Evolutionary conservation across 2,113 vertebrate species (phyloP), one percentile per base, ranked within the genome.

Genomic region (Colaptes auratus): DNA sequence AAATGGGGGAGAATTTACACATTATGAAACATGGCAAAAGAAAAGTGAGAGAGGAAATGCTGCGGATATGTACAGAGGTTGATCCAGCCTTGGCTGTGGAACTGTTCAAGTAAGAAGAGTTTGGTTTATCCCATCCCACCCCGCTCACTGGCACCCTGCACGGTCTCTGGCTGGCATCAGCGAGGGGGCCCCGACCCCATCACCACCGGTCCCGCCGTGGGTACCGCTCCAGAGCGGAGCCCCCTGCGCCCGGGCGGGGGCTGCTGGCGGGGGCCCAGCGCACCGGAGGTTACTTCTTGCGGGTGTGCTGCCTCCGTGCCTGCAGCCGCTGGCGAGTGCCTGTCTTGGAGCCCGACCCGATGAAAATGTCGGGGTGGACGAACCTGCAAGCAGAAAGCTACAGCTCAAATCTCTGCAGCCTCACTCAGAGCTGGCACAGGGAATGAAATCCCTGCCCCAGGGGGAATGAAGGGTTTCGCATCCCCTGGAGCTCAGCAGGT

Each of bases 271-370:
- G 83, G 79, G 82, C 67, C 72, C 61, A 36, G 23, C 46, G 52
- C 80, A 21, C 75, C 8, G 14, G 46, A 16, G 55, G 88, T 95
- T 98, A 99, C 96, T 99, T 99, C 96, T 99, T 99, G 91, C 99
- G 98, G 55, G 97, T 97, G 81, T 99, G 99, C 84, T 99, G 99
- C 91, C 99, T 97, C 50, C 99, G 98, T 7, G 99, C 98, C 96
- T 99, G 99, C 83, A 99, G 97, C 73, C 99, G 98, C 94, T 99
- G 99, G 4, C 99, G 98, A 64, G 96, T 86, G 2, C 98, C 97
- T 0, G 92, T 96, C 96, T 99, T 99, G 46, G 98, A 98, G 94
- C 99, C 98, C 3, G 98, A 97, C 61, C 99, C 99, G 0, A 99
- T 99, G 67, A 99, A 96, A 99, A 99, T 1, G 98, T 18, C 4